These are phyloP conservation scores for Callorhinus ursinus DNA, from an alignment of 2,113 vertebrate genomes.

Conservation along the genomic window DNA sequence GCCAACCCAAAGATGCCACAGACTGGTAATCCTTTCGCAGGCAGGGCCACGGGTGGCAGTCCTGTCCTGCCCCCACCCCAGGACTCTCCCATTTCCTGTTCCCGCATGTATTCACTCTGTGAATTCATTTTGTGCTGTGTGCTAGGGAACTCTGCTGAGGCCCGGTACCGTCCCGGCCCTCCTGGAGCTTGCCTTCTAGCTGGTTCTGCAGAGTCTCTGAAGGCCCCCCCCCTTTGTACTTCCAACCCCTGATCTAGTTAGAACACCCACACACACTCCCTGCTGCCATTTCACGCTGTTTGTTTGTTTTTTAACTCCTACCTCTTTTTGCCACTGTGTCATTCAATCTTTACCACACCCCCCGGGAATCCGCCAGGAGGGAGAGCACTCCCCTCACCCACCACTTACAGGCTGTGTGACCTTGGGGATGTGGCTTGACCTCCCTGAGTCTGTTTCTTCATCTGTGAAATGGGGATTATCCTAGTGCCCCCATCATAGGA, in stretches of 20 bases:
- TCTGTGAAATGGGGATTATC: background rate
- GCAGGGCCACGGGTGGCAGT: background rate
- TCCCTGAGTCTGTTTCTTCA: background rate
- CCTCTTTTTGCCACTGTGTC: background rate
- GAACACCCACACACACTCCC: too few relatives aligned
- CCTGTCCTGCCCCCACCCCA: background rate
- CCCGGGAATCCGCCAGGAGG: background rate
- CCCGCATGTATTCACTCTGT: too few relatives aligned
- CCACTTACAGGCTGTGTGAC: background rate
- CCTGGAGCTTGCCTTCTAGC: background rate
- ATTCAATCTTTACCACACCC: background rate
- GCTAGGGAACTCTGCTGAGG: background rate
- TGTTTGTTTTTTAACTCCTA: background rate
- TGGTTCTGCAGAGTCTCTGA: background rate
- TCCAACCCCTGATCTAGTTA: too few relatives aligned
- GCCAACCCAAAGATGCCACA: conserved; percentile 70
- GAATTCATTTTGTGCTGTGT: background rate
- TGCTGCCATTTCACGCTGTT: rapidly evolving
- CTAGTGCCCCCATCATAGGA: background rate
- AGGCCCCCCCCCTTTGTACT: background rate
- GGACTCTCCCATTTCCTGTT: background rate
- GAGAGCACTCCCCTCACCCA: too few relatives aligned
- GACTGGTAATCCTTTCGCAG: conserved; percentile 68
- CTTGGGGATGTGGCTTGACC: background rate
- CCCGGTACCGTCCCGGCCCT: background rate